Evolutionary conservation across 2,797 vertebrate genomes (phyloP).

Genomic region (Tinamus major): DNA sequence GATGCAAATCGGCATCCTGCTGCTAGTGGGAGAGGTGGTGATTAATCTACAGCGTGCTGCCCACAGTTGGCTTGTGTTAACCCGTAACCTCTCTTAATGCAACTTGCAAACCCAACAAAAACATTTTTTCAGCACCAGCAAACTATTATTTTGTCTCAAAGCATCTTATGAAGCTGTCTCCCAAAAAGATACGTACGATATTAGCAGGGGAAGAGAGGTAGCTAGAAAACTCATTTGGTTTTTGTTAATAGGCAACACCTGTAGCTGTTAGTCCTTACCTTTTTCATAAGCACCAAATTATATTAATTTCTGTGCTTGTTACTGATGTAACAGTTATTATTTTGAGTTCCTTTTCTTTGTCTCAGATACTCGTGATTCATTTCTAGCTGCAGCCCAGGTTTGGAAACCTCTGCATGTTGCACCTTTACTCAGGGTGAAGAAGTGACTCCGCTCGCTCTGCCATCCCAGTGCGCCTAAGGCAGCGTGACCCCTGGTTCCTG

Average conservation of each 20-base stretch:
- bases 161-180: not conserved
- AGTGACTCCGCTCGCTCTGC: not conserved
- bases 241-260: not conserved
- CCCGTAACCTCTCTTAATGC: not conserved
- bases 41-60: not conserved
- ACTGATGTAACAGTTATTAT: not conserved
- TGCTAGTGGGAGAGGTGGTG: not conserved
- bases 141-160: not conserved
- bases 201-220: not conserved
- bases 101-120: not conserved
- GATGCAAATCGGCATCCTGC: not conserved
- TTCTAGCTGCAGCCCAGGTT: not conserved
- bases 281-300: not conserved
- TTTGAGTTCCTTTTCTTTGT: not conserved
- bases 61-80: not conserved
- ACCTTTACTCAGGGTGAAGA: not conserved
- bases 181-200: not conserved
- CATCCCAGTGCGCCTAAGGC: not conserved
- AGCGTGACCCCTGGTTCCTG: fast-evolving
- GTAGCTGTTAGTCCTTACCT: fast-evolving
- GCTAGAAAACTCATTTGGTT: not conserved
- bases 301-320: not conserved
- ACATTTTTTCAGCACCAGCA: not conserved
- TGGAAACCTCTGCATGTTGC: not conserved
- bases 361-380: not conserved